Evolutionary conservation across 2,113 vertebrate species (phyloP).

Genomic region (Cryptomyrus ogoouensis): DNA sequence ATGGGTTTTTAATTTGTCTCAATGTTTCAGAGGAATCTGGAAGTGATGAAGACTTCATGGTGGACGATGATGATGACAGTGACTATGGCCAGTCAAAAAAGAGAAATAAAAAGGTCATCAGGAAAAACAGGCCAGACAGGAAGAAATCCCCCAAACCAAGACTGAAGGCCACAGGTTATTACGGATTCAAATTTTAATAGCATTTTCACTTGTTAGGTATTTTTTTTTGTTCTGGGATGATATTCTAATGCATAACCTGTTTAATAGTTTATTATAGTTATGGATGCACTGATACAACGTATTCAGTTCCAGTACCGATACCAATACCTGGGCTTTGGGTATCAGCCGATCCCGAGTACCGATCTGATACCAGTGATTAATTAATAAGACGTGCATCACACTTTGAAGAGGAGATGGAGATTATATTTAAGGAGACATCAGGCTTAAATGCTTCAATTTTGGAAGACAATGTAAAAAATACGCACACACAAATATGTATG

Average conservation of each 20-base stretch:
- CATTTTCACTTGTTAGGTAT: not conserved
- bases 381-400: too few species aligned
- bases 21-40: slow-evolving; percentile 80
- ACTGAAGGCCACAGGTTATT: slow-evolving; percentile 95
- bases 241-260: not conserved
- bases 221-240: not conserved
- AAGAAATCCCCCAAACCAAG: slow-evolving; percentile 96
- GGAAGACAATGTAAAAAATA: too few species aligned
- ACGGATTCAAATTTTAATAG: not conserved
- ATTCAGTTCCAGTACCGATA: too few species aligned
- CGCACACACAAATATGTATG: too few species aligned
- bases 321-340: too few species aligned
- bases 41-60: slow-evolving; percentile 94
- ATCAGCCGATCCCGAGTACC: too few species aligned
- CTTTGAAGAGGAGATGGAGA: too few species aligned
- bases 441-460: too few species aligned
- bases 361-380: too few species aligned
- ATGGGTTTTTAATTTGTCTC: not conserved
- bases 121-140: slow-evolving; percentile 81
- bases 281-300: too few species aligned
- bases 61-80: slow-evolving; percentile 98
- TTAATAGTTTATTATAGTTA: not conserved
- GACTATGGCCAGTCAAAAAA: slow-evolving; percentile 97
- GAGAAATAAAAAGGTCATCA: slow-evolving; percentile 87
- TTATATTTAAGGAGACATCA: too few species aligned